Percentiles rank a stretch among this genome's conserved stretches.
phyloP scores from a whole-genome alignment of 1,140 invertebrate genomes.

The Aphaenogaster rudis region DNA sequence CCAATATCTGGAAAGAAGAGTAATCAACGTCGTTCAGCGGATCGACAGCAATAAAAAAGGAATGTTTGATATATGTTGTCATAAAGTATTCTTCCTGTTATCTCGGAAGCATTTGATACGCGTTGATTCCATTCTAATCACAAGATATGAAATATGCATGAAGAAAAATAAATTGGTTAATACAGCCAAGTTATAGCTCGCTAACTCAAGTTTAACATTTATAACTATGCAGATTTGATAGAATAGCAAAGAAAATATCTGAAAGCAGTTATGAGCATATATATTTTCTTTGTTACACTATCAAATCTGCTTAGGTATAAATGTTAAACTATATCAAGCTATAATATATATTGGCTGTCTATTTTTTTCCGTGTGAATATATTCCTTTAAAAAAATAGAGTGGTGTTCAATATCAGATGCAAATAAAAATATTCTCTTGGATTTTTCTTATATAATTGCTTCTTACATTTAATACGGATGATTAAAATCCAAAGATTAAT shows the following conservation, averaged over 20 bases:
- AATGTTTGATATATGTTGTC: neutral
- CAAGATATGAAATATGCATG: neutral
- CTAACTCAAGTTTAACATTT: too few species aligned
- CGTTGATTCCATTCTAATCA: neutral
- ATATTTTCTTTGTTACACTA: too few species aligned
- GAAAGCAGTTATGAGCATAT: too few species aligned
- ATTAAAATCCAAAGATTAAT: constrained; percentile 16
- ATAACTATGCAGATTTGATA: too few species aligned
- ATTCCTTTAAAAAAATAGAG: neutral
- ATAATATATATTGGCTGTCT: too few species aligned
- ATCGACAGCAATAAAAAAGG: neutral
- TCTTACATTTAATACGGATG: neutral
- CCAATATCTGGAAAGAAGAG: neutral
- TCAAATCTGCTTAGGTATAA: too few species aligned
- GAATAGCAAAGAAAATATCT: too few species aligned
- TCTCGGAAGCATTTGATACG: neutral
- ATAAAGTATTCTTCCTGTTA: constrained; percentile 5
- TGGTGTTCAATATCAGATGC: neutral
- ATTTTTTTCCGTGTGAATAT: neutral
- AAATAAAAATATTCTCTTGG: neutral
- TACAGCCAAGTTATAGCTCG: too few species aligned
- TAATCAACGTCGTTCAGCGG: neutral
- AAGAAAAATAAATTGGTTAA: too few species aligned
- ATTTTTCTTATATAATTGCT: neutral
- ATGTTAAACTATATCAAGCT: too few species aligned